Percentiles rank a stretch among this genome's conserved stretches.
These are phyloP conservation scores for Aricia artaxerxes DNA, from an alignment of 2,888 invertebrate species.

Conservation along the genomic window DNA sequence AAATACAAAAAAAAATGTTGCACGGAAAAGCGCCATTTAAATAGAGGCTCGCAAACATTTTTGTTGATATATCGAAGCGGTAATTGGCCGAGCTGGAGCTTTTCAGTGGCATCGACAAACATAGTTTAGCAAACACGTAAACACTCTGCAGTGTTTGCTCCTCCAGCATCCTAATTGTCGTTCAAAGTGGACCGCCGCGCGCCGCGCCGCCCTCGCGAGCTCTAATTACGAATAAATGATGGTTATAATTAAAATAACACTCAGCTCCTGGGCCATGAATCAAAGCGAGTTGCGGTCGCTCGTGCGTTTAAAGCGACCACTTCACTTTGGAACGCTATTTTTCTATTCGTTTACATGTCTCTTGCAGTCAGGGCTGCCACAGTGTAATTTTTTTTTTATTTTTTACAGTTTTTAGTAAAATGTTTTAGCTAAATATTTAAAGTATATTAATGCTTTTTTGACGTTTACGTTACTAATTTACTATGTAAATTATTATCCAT, in stretches of 20 bases:
- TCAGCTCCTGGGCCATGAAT: slow-evolving; percentile 57
- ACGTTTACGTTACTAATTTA: no score
- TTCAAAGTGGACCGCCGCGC: slow-evolving; percentile 63
- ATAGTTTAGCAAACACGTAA: slow-evolving; percentile 54
- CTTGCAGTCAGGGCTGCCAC: slow-evolving; percentile 42
- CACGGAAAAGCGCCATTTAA: slow-evolving; percentile 45
- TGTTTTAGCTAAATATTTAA: neutral
- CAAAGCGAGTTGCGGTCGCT: slow-evolving; percentile 65
- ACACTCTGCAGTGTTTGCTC: slow-evolving; percentile 51
- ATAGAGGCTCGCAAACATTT: slow-evolving; percentile 25
- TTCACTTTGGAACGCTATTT: slow-evolving; percentile 59
- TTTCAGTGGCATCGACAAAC: slow-evolving; percentile 59
- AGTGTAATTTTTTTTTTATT: slow-evolving; percentile 29
- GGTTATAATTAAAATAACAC: slow-evolving; percentile 80
- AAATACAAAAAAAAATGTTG: slow-evolving; percentile 4
- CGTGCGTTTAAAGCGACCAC: slow-evolving; percentile 64
- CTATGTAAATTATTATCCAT: no score
- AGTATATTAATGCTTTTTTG: neutral
- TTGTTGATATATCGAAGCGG: slow-evolving; percentile 35
- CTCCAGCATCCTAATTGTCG: slow-evolving; percentile 71
- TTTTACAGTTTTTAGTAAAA: neutral
- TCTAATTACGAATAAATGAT: slow-evolving; percentile 78
- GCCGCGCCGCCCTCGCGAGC: slow-evolving; percentile 51
- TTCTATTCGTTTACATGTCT: slow-evolving; percentile 50
- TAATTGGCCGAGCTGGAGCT: slow-evolving; percentile 57